Evolutionary conservation across 1,140 invertebrate genomes (phyloP).

Genomic region (Ctenoplectra terminalis): DNA sequence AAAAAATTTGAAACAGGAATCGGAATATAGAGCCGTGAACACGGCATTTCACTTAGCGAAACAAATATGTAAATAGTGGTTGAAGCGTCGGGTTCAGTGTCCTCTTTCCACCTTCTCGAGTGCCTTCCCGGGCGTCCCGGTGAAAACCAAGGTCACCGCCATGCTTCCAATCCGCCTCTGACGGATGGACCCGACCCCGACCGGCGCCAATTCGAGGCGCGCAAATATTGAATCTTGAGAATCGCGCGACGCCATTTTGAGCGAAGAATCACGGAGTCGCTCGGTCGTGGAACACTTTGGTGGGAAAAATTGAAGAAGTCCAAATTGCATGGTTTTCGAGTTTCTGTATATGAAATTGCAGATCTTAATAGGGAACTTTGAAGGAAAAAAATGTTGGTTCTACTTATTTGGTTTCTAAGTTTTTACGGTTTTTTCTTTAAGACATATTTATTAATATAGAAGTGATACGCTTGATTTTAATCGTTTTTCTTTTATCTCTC

Average conservation of each 20-base stretch:
- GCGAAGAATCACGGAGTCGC: slow-evolving; percentile 33
- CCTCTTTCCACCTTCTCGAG: slow-evolving; percentile 44
- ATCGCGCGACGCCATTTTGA: slow-evolving; percentile 18
- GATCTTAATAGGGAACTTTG: too few species aligned
- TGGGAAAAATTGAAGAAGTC: too few species aligned
- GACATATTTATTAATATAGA: too few species aligned
- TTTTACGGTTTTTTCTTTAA: too few species aligned
- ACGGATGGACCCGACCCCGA: slow-evolving; percentile 45
- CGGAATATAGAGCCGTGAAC: slow-evolving; percentile 58
- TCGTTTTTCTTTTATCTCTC: too few species aligned
- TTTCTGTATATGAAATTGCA: too few species aligned
- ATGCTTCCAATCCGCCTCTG: slow-evolving; percentile 33
- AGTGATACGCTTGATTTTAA: too few species aligned
- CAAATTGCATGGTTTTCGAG: too few species aligned
- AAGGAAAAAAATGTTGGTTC: too few species aligned
- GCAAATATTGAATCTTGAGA: slow-evolving; percentile 63
- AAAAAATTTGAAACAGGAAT: slow-evolving; percentile 47
- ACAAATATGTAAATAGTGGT: slow-evolving; percentile 72
- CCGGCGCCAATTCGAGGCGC: slow-evolving; percentile 48
- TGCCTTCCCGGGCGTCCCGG: slow-evolving; percentile 31
- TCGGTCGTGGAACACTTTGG: not conserved
- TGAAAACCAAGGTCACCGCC: slow-evolving; percentile 64
- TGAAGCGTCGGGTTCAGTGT: slow-evolving; percentile 58
- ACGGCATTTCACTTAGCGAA: slow-evolving; percentile 73
- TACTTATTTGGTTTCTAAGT: too few species aligned